Evolutionary conservation across 2,797 vertebrate species (phyloP).

Genomic region (Anas capensis): DNA sequence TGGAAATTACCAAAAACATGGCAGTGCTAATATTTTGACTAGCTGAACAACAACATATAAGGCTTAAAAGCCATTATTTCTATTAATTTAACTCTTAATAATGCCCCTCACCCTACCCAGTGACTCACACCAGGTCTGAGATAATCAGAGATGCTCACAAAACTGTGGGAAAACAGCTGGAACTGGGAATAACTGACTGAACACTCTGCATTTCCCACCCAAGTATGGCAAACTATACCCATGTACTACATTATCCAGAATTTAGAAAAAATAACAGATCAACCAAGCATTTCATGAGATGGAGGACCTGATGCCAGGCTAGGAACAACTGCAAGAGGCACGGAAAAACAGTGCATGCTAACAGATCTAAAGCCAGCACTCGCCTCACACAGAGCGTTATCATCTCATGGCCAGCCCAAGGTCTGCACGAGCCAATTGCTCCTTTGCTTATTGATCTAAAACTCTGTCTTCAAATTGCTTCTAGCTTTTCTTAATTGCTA

Average conservation of each 20-base stretch:
- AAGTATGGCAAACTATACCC: neutral
- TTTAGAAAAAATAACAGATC: neutral
- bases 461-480: conserved; percentile 36
- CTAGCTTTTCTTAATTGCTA: conserved; percentile 54
- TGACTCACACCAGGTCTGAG: neutral
- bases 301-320: neutral
- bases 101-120: too few relatives aligned
- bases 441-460: conserved; percentile 15
- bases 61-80: neutral
- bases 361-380: neutral
- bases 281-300: neutral
- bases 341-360: fast-evolving
- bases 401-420: neutral
- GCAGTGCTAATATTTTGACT: neutral
- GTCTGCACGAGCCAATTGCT: conserved; percentile 7
- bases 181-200: neutral
- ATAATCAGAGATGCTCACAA: neutral
- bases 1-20: neutral
- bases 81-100: neutral
- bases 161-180: neutral
- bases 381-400: neutral
- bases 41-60: neutral
- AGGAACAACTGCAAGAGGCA: neutral
- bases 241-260: neutral
- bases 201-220: neutral